Conservation (phyloP, 2,797 vertebrate species). For the Enteromius mattozi region DNA sequence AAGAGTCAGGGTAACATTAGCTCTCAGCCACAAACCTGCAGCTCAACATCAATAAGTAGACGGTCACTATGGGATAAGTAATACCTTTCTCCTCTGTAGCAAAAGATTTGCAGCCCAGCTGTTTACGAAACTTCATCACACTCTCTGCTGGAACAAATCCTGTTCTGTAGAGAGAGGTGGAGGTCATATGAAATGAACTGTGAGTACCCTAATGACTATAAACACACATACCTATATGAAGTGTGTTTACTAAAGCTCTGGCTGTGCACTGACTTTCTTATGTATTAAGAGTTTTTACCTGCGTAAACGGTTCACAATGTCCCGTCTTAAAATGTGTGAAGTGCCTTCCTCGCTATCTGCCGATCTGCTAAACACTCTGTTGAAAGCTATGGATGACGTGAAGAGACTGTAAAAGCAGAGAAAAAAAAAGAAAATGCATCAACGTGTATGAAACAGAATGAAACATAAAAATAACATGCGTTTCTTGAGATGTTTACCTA, state of each 20-base stretch:
- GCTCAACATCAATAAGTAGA: neutral
- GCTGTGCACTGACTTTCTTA: neutral
- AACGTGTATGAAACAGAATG: neutral
- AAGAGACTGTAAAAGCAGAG: slow-evolving; percentile 76
- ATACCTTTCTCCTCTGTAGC: slow-evolving; percentile 84
- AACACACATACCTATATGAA: slow-evolving; percentile 15
- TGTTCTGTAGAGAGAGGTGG: slow-evolving; percentile 69
- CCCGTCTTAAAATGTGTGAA: slow-evolving; percentile 73
- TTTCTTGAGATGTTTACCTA: slow-evolving; percentile 72
- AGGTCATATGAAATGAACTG: slow-evolving; percentile 12
- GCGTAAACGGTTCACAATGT: slow-evolving; percentile 81
- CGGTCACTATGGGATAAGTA: neutral
- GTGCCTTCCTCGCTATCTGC: slow-evolving; percentile 68
- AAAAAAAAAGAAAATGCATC: neutral
- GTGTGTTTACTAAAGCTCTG: neutral
- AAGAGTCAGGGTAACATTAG: neutral
- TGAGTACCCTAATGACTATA: neutral
- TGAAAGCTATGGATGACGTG: slow-evolving; percentile 76
- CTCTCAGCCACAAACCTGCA: neutral
- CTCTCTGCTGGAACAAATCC: slow-evolving; percentile 83
- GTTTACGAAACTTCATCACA: slow-evolving; percentile 82
- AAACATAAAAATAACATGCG: neutral
- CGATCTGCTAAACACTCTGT: slow-evolving; percentile 72
- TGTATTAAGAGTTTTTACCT: slow-evolving; percentile 70
- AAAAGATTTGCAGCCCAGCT: slow-evolving; percentile 83